These are phyloP conservation scores for Xestia sexstrigata DNA, from an alignment of 2,888 invertebrate species.

Conservation along the genomic window DNA sequence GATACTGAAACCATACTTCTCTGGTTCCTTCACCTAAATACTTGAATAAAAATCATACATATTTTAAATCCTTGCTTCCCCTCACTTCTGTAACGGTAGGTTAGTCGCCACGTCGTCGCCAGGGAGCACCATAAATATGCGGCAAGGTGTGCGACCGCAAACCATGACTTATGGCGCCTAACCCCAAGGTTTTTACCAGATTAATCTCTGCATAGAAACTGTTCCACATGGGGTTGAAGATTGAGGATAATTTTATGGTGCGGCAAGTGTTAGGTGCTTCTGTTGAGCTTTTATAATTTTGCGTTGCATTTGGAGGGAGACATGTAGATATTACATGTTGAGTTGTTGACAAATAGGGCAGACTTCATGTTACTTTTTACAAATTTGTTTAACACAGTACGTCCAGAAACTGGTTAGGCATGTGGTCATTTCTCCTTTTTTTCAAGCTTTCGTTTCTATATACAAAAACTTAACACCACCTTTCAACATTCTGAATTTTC, in stretches of 20 bases:
- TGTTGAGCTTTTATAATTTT: slow-evolving; percentile 21
- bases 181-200: slow-evolving; percentile 60
- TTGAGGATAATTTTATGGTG: slow-evolving; percentile 34
- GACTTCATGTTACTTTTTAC: background rate
- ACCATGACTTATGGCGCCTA: slow-evolving; percentile 73
- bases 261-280: slow-evolving; percentile 3
- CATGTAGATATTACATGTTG: background rate
- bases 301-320: background rate
- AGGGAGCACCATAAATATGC: slow-evolving; percentile 77
- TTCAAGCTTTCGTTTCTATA: background rate
- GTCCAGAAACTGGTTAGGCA: background rate
- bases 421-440: background rate
- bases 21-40: slow-evolving; percentile 1
- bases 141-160: slow-evolving; percentile 73
- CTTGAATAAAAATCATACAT: slow-evolving; percentile 42
- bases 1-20: background rate
- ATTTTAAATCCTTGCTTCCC: slow-evolving; percentile 40
- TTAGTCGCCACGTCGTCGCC: slow-evolving; percentile 69
- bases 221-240: slow-evolving; percentile 65
- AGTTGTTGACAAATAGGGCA: slow-evolving; percentile 4
- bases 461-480: background rate
- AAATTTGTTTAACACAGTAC: background rate
- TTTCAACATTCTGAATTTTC: background rate
- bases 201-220: slow-evolving; percentile 55
- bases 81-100: slow-evolving; percentile 25